Evolutionary conservation across 1,140 invertebrate species (phyloP), one percentile per base, ranked within the genome.

Genomic region (Drosophila sp.): DNA sequence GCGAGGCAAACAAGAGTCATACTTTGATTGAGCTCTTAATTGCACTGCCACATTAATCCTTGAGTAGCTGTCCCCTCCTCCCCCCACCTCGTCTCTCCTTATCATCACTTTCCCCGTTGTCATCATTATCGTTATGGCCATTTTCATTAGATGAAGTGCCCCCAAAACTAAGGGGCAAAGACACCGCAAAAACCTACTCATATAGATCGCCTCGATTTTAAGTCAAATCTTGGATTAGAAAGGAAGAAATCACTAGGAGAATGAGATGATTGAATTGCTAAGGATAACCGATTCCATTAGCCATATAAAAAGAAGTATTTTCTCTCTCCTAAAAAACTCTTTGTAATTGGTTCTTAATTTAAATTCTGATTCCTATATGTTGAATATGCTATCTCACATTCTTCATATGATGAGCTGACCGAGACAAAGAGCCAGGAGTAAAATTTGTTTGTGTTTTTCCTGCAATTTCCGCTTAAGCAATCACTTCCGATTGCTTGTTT

Each of bases 21-120:
- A 75, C 73, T 72, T 79, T 89, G 84, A 89, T 89, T 89, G 84
- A 89, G 85, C 84, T 84, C 84, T 89, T 89, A 89, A 89, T 89
- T 89, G 84, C 77, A 89, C 73, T 80, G 77, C 68, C 79, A 72
- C 89, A 83, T 77, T 78, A 80, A 89, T 83, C 71, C 84, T 74
- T 72, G 71, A 69, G 77, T 66, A 33, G 32, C 23, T n/a, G 3
- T 10, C 35, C 33, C 33, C 1, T 11, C 10, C 35, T 10, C 10
- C 35, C 11, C 3, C 8, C 2, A 2, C 35, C 8, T 10, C 10
- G 3, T 11, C 35, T 17, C 33, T 32, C 1, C 30, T 27, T 44
- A 23, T 73, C 38, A 17, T 17, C 62, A 41, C 17, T 10, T 32
- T 30, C 25, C 8, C 3, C 4, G 4, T 44, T 63, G 60, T 29